Conservation (phyloP, 2,888 invertebrate species). For the Pristionchus arcanus region DNA sequence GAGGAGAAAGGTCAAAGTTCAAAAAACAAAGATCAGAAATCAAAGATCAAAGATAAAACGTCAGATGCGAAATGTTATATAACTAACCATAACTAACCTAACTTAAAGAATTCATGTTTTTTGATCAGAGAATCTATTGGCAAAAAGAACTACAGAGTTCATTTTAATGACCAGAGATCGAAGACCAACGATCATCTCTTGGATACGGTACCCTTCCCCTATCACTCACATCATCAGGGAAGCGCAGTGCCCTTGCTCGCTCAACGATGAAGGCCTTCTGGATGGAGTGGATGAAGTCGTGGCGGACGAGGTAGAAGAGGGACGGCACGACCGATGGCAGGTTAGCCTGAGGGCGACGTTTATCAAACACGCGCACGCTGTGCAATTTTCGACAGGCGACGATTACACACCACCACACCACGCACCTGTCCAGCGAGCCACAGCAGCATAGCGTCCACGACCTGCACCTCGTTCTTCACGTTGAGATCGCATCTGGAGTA, state of each 20-base stretch:
- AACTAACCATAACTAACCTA: too few species aligned
- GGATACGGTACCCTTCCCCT: background rate
- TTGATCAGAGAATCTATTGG: too few species aligned
- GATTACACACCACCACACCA: background rate
- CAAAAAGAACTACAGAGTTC: too few species aligned
- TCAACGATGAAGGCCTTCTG: conserved; percentile 54
- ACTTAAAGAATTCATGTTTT: too few species aligned
- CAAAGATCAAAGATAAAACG: background rate
- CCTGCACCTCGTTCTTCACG: conserved; percentile 51
- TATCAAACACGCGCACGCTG: background rate
- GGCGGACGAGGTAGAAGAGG: conserved; percentile 51
- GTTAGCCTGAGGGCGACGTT: conserved; percentile 42
- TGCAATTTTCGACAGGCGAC: conserved; percentile 1
- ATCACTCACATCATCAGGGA: conserved; percentile 35
- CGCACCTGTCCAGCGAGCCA: conserved; percentile 54
- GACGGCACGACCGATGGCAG: conserved; percentile 4
- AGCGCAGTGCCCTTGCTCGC: conserved; percentile 37
- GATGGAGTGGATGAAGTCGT: conserved; percentile 52
- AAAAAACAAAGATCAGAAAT: background rate
- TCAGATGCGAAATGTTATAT: too few species aligned
- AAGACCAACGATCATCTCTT: background rate
- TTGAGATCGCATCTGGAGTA: conserved; percentile 49
- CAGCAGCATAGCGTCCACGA: conserved; percentile 53
- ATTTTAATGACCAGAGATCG: background rate
- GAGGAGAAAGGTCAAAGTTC: background rate